phyloP scores from a whole-genome alignment of 2,888 invertebrate species.

The Stenoptilia bipunctidactyla region DNA sequence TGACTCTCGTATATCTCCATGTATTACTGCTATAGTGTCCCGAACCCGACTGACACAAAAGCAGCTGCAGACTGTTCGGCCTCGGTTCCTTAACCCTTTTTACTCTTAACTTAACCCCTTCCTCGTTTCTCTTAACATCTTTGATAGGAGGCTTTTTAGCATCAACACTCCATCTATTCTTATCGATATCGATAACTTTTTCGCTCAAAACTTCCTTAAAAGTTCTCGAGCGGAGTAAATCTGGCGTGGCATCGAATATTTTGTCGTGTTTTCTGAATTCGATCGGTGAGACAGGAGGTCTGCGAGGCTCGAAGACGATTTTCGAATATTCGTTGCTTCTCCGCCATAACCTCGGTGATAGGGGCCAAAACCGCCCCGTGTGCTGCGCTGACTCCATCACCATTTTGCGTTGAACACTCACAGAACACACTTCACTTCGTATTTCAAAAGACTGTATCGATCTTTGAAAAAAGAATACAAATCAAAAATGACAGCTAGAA shows the following conservation, averaged over 20 bases:
- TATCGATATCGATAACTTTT: conserved; percentile 30
- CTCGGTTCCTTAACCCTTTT: conserved; percentile 55
- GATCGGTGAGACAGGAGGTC: conserved; percentile 47
- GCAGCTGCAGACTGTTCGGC: conserved; percentile 57
- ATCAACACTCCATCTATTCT: conserved; percentile 44
- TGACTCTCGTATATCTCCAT: conserved; percentile 58
- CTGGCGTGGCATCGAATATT: conserved; percentile 37
- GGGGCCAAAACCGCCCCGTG: conserved; percentile 56
- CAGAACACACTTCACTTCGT: neutral
- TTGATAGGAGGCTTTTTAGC: conserved; percentile 47
- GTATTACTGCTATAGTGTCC: conserved; percentile 62
- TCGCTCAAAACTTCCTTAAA: conserved; percentile 30
- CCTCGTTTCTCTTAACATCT: conserved; percentile 41
- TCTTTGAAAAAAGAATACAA: too few species aligned
- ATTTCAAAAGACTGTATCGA: neutral
- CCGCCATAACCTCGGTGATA: conserved; percentile 59
- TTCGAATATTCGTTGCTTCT: conserved; percentile 61
- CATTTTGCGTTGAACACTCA: conserved; percentile 33
- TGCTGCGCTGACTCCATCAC: conserved; percentile 59
- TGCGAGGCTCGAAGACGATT: conserved; percentile 57
- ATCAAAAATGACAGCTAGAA: too few species aligned
- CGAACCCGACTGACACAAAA: conserved; percentile 55
- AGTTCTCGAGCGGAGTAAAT: conserved; percentile 41
- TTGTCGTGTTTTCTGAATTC: conserved; percentile 33
- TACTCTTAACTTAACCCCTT: conserved; percentile 46